A percentile compares a stretch with the other conserved stretches of the same genome.
Evolutionary conservation across 35 echinoderm and acorn worm genomes (phyloP).

Genomic region (Heliocidaris erythrogramma): DNA sequence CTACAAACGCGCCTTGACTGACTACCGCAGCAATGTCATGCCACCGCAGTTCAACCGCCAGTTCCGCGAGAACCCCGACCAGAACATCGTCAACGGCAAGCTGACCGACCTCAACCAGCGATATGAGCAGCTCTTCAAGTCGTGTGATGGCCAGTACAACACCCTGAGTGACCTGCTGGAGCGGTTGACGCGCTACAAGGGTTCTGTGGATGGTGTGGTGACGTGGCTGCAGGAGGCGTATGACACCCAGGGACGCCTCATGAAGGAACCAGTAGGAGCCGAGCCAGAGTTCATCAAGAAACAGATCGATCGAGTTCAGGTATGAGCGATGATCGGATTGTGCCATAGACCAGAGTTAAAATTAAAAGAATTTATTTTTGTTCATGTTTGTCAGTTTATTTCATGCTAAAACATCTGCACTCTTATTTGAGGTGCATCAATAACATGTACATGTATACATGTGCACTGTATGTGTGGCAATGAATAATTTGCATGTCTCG

Average conservation of each 20-base stretch:
- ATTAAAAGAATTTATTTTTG: too few species aligned
- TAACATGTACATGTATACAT: too few species aligned
- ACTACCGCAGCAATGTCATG: slow-evolving; percentile 73
- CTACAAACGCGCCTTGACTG: slow-evolving; percentile 59
- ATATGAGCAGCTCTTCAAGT: slow-evolving; percentile 69
- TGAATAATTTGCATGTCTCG: too few species aligned
- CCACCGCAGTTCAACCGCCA: slow-evolving; percentile 74
- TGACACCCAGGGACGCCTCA: slow-evolving; percentile 72
- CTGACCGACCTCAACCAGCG: slow-evolving; percentile 79
- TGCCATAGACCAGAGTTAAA: too few species aligned
- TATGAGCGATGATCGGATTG: background rate
- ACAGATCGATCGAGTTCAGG: slow-evolving; percentile 88
- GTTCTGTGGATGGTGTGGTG: slow-evolving; percentile 62
- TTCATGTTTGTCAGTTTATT: too few species aligned
- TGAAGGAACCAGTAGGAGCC: slow-evolving; percentile 81
- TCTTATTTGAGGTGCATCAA: too few species aligned
- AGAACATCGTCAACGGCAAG: slow-evolving; percentile 60
- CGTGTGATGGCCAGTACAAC: slow-evolving; percentile 65
- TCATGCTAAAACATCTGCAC: too few species aligned
- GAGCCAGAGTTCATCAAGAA: slow-evolving; percentile 88
- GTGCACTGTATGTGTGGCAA: too few species aligned
- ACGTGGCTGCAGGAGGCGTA: slow-evolving; percentile 71
- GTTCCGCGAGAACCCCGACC: slow-evolving; percentile 78
- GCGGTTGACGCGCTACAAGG: slow-evolving; percentile 72
- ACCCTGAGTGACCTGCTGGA: slow-evolving; percentile 80